Evolutionary conservation across 23 tunicate species (phyloP).

Genomic region (Trididemnum clinides): DNA sequence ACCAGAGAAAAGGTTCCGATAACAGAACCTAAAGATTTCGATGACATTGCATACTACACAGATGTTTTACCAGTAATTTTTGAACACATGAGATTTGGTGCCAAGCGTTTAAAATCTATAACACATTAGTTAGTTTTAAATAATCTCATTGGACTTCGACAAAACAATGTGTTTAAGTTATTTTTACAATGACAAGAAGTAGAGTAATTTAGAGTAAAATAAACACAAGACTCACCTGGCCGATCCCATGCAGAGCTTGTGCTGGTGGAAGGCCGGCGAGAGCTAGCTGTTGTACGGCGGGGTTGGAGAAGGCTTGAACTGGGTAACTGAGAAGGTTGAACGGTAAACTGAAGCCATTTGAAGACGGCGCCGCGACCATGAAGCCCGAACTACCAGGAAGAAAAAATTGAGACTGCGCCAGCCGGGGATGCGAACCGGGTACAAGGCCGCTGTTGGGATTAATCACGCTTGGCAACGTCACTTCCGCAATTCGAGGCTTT

Average conservation of each 20-base stretch:
- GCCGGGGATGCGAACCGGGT: background rate
- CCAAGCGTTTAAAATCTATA: too few species aligned
- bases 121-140: too few species aligned
- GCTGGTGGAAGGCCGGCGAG: background rate
- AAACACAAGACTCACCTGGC: background rate
- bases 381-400: conserved; percentile 22
- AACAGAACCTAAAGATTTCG: too few species aligned
- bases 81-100: too few species aligned
- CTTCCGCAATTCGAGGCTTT: background rate
- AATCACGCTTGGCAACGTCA: background rate
- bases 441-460: background rate
- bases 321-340: conserved; percentile 14
- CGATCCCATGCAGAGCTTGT: background rate
- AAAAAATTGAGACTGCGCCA: conserved; percentile 3
- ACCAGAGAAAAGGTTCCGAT: too few species aligned
- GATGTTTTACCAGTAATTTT: too few species aligned
- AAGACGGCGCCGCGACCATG: conserved; percentile 16
- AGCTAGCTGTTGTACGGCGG: background rate
- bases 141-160: too few species aligned
- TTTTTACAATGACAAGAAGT: background rate
- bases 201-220: background rate
- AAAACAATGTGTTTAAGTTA: background rate
- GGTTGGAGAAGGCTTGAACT: background rate
- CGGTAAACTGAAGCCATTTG: conserved; percentile 17
- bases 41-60: too few species aligned